A percentile compares a stretch with the other conserved stretches of the same genome.
Evolutionary conservation across 2,888 invertebrate species (phyloP).

Genomic region (Athripsodes cinereus): DNA sequence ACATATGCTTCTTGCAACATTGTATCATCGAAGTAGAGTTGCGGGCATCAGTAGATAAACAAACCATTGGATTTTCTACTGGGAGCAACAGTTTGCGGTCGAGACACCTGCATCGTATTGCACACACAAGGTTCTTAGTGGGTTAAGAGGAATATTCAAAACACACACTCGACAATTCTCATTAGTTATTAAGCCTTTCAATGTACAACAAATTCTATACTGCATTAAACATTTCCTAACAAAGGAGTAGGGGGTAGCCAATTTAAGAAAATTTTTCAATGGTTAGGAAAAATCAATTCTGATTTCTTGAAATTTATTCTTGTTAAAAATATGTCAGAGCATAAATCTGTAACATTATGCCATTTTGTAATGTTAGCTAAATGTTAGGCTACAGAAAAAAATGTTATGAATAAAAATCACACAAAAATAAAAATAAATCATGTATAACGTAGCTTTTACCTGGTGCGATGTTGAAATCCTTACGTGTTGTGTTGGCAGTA

Average conservation of each 20-base stretch:
- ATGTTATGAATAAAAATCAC: neutral
- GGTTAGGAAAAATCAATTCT: too few species aligned
- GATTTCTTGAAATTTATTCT: too few species aligned
- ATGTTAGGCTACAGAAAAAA: neutral
- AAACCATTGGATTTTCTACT: constrained; percentile 75
- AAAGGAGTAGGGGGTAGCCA: constrained; percentile 32
- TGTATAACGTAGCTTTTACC: constrained; percentile 4
- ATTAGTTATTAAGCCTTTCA: constrained; percentile 35
- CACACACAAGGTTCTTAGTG: constrained; percentile 43
- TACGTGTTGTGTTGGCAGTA: constrained; percentile 32
- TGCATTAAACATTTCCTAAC: neutral
- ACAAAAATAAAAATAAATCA: constrained; percentile 11
- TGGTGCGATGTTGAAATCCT: too few species aligned
- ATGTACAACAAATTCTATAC: neutral
- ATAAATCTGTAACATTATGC: too few species aligned
- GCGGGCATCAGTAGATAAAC: constrained; percentile 68
- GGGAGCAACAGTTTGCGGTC: constrained; percentile 66
- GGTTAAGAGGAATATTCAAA: constrained; percentile 52
- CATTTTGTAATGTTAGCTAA: too few species aligned
- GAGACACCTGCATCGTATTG: constrained; percentile 67
- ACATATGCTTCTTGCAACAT: constrained; percentile 76
- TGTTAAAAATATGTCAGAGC: too few species aligned
- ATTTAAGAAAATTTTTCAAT: constrained; percentile 25
- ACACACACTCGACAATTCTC: constrained; percentile 38
- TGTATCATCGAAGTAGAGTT: constrained; percentile 73